Base-by-base conservation (phyloP, 2,797 vertebrate genomes). In the Hyperoplus immaculatus region DNA sequence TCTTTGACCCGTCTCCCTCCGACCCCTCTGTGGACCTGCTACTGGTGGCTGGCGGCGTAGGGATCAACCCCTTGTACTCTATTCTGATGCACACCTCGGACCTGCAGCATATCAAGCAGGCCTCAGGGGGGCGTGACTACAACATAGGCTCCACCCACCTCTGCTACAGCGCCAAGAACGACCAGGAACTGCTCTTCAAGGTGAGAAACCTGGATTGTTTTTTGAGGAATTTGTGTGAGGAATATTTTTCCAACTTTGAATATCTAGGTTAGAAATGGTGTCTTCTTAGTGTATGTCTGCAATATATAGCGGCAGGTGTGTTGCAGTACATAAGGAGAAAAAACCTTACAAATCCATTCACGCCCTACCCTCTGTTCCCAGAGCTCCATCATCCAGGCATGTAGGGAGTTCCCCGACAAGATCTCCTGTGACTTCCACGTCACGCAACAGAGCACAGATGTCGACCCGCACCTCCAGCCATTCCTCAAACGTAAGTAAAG, bases 1-100 rank as follows among this genome's bases (percentile, higher is more conserved):
- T 95, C 94, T 98, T 97, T 83, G 95, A 98, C 94, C 98, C 97
- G 11, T 89, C 89, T n/a, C 96, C 96, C 18, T 88, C 92, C n/a
- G 97, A 97, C 46, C 88, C 94, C 9, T 84, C 95, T 0, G 89
- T 96, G 84, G 95, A 97, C 80, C 88, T 99, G 63, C 93, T 98
- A 81, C 89, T 99, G 84, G 95, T 99, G 73, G 98, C 97, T 0
- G 98, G 98, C 8, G 98, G 97, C 4, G 97, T 98, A 0, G 98
- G 98, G 77, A 99, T 99, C 93, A 99, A 99, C 91, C 98, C 98
- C 1, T 92, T 99, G 77, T 97, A 97, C 92, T 98, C 98, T 79
- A 97, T 99, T 88, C 94, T 99, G 85, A 89, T 97, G 72, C 97
- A 99, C 82, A 41, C 94, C 0, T 89, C 92, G 1, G 97, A 99